Conservation (phyloP, 2,888 invertebrate genomes). For the Aleiodes leptofemur region DNA sequence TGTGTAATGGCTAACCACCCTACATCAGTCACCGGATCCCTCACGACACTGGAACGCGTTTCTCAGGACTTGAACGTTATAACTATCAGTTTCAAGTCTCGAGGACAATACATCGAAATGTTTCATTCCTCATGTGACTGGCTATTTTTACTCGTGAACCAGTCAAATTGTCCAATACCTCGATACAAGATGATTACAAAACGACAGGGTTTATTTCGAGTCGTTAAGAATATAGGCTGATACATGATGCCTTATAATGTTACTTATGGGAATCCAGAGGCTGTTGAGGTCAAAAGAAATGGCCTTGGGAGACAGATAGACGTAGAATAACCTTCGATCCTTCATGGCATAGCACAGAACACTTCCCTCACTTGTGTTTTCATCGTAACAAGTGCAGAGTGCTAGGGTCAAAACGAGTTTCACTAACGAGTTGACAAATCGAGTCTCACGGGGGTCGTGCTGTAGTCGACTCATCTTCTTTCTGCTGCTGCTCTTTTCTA, state of each 20-base stretch:
- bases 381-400: slow-evolving; percentile 58
- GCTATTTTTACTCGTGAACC: too few species aligned
- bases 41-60: slow-evolving; percentile 48
- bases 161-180: too few species aligned
- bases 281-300: slow-evolving; percentile 37
- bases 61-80: slow-evolving; percentile 18
- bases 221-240: slow-evolving; percentile 11
- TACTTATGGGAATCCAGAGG: slow-evolving; percentile 38
- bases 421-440: slow-evolving; percentile 76
- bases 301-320: slow-evolving; percentile 43
- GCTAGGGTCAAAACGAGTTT: slow-evolving; percentile 67
- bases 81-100: slow-evolving; percentile 14
- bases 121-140: too few species aligned
- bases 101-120: background rate
- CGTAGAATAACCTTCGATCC: slow-evolving; percentile 28
- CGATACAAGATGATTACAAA: background rate
- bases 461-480: slow-evolving; percentile 70
- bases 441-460: slow-evolving; percentile 74
- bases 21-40: slow-evolving; percentile 73
- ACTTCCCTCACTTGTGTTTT: slow-evolving; percentile 49
- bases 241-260: slow-evolving; percentile 31
- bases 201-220: background rate
- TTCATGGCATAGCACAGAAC: slow-evolving; percentile 29
- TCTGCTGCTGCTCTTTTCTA: slow-evolving; percentile 67
- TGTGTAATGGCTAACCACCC: slow-evolving; percentile 73